Base-by-base conservation (phyloP, 2,888 invertebrate species). In the Erebia aethiops region DNA sequence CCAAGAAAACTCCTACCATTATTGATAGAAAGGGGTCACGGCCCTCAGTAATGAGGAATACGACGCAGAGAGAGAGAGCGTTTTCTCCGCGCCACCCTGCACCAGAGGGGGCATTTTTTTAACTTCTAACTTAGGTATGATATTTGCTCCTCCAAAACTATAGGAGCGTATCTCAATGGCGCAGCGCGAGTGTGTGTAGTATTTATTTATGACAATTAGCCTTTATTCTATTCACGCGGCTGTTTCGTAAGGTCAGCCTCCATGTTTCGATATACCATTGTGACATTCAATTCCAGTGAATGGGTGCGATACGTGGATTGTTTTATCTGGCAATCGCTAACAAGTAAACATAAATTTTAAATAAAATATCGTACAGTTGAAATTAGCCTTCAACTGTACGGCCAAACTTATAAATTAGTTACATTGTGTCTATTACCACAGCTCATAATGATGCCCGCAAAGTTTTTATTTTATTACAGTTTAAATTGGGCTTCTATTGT, bases 161-260 rank as follows among this genome's bases (percentile, higher is more conserved):
- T 18, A 18, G 10, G 2, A 16, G 18, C 2, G 54, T 10, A 54
- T 18, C 10, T 54, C 54, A 16, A 18, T 54, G 54, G 54, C 18
- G 16, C 54, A 16, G 54, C 54, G 54, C 1, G 62, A 70, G 54
- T 63, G 60, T 70, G 70, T 69, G 18, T 60, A 69, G 67, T 76
- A 35, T 76, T 73, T 79, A 65, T 74, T 76, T 77, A 75, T 75
- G 74, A 73, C 77, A 76, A 76, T 77, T 77, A 67, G 74, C 62
- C 71, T 73, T 68, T 72, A 74, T 76, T 75, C 70, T 70, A 67
- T 67, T 67, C 70, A 72, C 65, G 66, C 63, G 72, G 70, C 56
- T 70, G 68, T 72, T 65, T 70, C 16, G 58, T 70, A 70, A 74
- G 69, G 74, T 67, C 71, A 64, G 64, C 66, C 65, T 41, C 65